Percentiles rank a stretch among this genome's conserved stretches.
These are phyloP conservation scores for Pachyseris speciosa DNA, from an alignment of 64 coral and sea anemone species.

Conservation along the genomic window DNA sequence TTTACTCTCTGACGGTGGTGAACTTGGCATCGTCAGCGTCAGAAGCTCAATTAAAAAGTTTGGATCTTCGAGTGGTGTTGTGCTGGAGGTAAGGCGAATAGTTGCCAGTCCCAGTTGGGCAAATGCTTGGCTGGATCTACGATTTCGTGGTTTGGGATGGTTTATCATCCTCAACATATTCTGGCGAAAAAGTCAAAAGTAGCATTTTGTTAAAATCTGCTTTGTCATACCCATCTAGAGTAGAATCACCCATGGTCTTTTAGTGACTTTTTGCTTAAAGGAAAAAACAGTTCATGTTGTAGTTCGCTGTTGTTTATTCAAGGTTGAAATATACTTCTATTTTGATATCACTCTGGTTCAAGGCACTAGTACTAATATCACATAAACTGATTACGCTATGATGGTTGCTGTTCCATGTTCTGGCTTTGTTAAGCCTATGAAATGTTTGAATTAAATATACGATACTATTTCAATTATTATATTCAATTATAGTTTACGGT, in stretches of 20 bases:
- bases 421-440: not conserved
- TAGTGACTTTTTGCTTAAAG: slow-evolving; percentile 4
- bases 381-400: slow-evolving; percentile 9
- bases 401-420: not conserved
- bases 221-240: not conserved
- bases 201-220: not conserved
- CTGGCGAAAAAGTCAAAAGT: slow-evolving; percentile 5
- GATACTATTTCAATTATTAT: not conserved
- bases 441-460: not conserved
- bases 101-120: slow-evolving; percentile 12
- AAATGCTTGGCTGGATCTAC: slow-evolving; percentile 5
- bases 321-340: not conserved
- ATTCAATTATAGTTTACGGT: too few species aligned
- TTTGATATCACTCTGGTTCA: not conserved
- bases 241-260: slow-evolving; percentile 15
- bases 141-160: slow-evolving; percentile 14
- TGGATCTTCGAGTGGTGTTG: slow-evolving; percentile 19
- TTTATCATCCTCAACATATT: not conserved
- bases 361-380: not conserved
- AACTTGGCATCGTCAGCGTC: slow-evolving; percentile 36
- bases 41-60: slow-evolving; percentile 36
- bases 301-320: not conserved
- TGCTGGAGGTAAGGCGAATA: slow-evolving; percentile 4
- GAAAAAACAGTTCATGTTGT: not conserved
- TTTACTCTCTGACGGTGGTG: slow-evolving; percentile 35